Evolutionary conservation across 1,140 invertebrate genomes (phyloP).

Genomic region (Carposina sasakii): DNA sequence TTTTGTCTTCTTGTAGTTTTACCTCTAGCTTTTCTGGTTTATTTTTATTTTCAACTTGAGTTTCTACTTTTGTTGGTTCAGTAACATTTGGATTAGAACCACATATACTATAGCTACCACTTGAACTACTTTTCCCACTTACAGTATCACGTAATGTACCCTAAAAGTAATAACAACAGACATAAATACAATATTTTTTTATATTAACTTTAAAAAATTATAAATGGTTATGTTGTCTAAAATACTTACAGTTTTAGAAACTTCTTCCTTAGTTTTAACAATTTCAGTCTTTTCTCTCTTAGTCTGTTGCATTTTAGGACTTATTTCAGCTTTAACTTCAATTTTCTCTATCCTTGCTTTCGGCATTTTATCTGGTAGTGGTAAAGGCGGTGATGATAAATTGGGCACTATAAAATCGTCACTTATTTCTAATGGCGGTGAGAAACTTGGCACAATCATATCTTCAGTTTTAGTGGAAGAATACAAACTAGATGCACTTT

Average conservation of each 20-base stretch:
- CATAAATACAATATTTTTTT: background rate
- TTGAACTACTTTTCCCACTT: conserved; percentile 77
- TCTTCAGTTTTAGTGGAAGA: conserved; percentile 80
- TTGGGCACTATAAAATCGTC: conserved; percentile 70
- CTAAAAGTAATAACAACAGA: conserved; percentile 10
- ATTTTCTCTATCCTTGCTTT: conserved; percentile 52
- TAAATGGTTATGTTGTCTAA: background rate
- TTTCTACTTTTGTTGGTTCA: conserved; percentile 46
- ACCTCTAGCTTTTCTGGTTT: conserved; percentile 46
- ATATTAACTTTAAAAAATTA: background rate
- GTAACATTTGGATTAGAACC: conserved; percentile 73
- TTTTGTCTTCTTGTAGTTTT: conserved; percentile 35
- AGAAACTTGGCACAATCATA: conserved; percentile 73
- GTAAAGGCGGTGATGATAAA: conserved; percentile 59
- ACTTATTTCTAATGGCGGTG: conserved; percentile 63
- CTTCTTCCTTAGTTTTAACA: conserved; percentile 47
- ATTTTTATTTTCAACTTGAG: conserved; percentile 39
- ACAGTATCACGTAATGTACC: conserved; percentile 38
- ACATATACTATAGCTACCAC: conserved; percentile 77
- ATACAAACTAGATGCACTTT: conserved; percentile 86
- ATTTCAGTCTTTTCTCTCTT: conserved; percentile 66
- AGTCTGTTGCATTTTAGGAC: conserved; percentile 38
- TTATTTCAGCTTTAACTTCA: conserved; percentile 61
- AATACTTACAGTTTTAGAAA: conserved; percentile 35
- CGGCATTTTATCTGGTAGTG: conserved; percentile 57